Percentiles rank a stretch among this genome's conserved stretches.
phyloP scores from a whole-genome alignment of 2,797 vertebrate species.

The Pithecia hirsuta region DNA sequence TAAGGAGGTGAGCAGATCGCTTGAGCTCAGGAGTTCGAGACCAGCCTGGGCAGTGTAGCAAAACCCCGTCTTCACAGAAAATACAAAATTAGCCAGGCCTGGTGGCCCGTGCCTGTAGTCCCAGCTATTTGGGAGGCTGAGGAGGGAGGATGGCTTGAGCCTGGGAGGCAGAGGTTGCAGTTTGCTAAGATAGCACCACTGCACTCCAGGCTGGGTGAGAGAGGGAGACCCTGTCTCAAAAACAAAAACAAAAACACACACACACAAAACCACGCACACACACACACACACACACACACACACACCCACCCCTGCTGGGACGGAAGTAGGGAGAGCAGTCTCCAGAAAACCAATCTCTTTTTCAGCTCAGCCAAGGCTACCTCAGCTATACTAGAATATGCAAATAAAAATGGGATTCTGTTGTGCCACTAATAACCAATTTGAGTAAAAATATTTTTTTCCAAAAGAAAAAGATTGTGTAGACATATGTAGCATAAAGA shows the following conservation, averaged over 20 bases:
- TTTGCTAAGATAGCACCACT: not conserved
- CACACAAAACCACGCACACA: too few relatives aligned
- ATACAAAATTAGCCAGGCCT: not conserved
- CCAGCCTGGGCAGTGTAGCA: not conserved
- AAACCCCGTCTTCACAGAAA: not conserved
- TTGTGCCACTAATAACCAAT: not conserved
- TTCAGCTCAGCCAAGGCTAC: not conserved
- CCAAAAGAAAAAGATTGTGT: not conserved
- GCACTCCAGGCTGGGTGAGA: not conserved
- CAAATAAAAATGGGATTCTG: not conserved
- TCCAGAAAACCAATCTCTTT: not conserved
- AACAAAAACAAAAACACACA: not conserved
- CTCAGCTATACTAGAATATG: not conserved
- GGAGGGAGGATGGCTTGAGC: not conserved
- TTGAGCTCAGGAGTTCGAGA: not conserved
- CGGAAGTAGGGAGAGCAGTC: not conserved
- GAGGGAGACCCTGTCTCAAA: not conserved
- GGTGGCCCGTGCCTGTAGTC: not conserved
- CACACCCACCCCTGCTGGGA: not conserved
- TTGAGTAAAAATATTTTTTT: not conserved
- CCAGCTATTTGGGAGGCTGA: not conserved
- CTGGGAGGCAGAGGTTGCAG: not conserved
- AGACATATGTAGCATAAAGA: not conserved
- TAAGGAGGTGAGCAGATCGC: not conserved
- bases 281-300: too few relatives aligned